Base-by-base conservation (phyloP, 2,888 invertebrate genomes). In the Netelia inedita region DNA sequence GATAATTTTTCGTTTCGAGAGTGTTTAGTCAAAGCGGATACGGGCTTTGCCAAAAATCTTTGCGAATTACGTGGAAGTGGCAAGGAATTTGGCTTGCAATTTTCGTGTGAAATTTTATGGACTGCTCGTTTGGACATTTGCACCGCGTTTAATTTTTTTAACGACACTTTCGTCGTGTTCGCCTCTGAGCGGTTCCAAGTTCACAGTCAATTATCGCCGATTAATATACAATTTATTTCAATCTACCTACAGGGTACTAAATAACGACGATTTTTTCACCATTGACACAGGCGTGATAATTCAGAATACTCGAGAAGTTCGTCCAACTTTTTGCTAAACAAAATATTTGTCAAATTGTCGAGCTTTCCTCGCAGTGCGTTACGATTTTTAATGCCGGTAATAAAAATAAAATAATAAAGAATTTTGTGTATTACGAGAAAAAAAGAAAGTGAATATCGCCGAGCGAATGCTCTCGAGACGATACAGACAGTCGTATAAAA, bases 1-100 rank as follows among this genome's bases (percentile, higher is more conserved):
- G 73, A 74, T 74, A 63, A 76, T 71, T 63, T 63, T 41, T 61
- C 16, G n/a, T 53, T 16, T 35, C 71, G 28, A 73, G 8, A 19
- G 46, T 63, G 68, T 85, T 74, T 69, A 59, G 78, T 78, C 43
- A 80, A 79, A 61, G 75, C 75, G 78, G 55, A 66, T 65, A 86
- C 83, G 85, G 79, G 80, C 79, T 84, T 83, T 83, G 86, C 88
- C 88, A 89, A 89, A 91, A 89, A 89, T 91, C 89, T 90, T 90
- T 88, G 88, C 63, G 85, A 73, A 41, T 87, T 87, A 87, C 80
- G 74, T 71, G 82, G 76, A 83, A 61, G 73, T 86, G 74, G 83
- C 71, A 68, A 53, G 65, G 59, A 65, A 73, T 69, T 50, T 41
- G n/a, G 41, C 53, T 68, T 41, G 72, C 73, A 68, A 68, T 63